Evolutionary conservation across 2,888 invertebrate genomes (phyloP).

Genomic region (Matsumyia berberina): DNA sequence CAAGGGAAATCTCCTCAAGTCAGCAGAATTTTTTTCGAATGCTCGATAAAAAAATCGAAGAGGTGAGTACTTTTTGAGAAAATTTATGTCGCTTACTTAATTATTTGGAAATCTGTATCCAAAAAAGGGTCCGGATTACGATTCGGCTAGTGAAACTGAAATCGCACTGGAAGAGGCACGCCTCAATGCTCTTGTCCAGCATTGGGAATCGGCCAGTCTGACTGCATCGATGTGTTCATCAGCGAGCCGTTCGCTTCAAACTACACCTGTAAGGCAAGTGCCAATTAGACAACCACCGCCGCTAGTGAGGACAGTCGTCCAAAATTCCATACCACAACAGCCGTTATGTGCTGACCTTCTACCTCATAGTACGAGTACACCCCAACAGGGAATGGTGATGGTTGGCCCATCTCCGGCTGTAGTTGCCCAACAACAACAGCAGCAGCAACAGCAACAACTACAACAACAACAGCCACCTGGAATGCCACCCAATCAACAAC

Average conservation of each 20-base stretch:
- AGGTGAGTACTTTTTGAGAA: conserved; percentile 86
- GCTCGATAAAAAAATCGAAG: conserved; percentile 96
- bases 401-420: conserved; percentile 73
- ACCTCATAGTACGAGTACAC: conserved; percentile 80
- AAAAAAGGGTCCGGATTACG: conserved; percentile 91
- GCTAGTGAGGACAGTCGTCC: conserved; percentile 79
- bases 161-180: conserved; percentile 88
- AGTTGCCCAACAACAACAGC: conserved; percentile 72
- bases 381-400: conserved; percentile 62
- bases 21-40: conserved; percentile 97
- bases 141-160: conserved; percentile 91
- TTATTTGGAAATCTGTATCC: conserved; percentile 11
- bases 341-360: conserved; percentile 82
- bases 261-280: conserved; percentile 85
- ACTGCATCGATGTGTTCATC: conserved; percentile 85
- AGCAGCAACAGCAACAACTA: conserved; percentile 78
- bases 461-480: conserved; percentile 73
- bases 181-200: conserved; percentile 88
- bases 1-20: conserved; percentile 94
- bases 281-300: conserved; percentile 80
- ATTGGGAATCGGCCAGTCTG: conserved; percentile 91
- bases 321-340: conserved; percentile 78
- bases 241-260: conserved; percentile 85
- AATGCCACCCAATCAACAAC: conserved; percentile 62
- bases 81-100: background rate